Evolutionary conservation across 2,113 vertebrate species (phyloP).

Genomic region (Ceratotherium simum): DNA sequence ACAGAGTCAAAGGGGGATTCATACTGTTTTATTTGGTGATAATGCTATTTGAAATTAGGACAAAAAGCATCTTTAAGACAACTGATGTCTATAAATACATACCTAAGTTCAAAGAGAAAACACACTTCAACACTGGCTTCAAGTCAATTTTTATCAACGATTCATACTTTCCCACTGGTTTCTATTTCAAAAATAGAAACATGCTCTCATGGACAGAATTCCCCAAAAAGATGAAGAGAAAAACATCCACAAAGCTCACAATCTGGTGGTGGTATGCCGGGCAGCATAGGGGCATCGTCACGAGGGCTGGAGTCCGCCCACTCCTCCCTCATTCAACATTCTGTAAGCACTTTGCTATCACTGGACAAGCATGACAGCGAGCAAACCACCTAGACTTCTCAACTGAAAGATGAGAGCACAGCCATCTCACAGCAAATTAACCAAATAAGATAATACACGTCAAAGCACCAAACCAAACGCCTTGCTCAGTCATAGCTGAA

Average conservation of each 20-base stretch:
- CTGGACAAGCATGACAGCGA: background rate
- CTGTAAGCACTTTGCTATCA: background rate
- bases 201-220: background rate
- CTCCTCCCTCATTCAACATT: background rate
- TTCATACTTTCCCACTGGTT: background rate
- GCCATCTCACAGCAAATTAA: background rate
- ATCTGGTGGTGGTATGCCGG: background rate
- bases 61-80: conserved; percentile 26
- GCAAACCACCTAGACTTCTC: background rate
- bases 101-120: conserved; percentile 44
- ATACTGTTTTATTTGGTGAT: background rate
- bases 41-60: background rate
- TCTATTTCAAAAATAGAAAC: conserved; percentile 42
- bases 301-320: accelerated
- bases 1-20: background rate
- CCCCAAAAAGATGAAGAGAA: background rate
- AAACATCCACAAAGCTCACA: background rate
- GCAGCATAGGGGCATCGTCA: too few species aligned
- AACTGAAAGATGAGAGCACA: background rate
- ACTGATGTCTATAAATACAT: background rate
- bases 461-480: background rate
- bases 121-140: background rate
- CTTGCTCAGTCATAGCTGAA: background rate
- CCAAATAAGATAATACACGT: background rate
- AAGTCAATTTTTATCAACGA: background rate